Percentiles rank a stretch among this genome's conserved stretches.
Evolutionary conservation across 2,888 invertebrate species (phyloP).

Genomic region (Leptothorax acervorum): DNA sequence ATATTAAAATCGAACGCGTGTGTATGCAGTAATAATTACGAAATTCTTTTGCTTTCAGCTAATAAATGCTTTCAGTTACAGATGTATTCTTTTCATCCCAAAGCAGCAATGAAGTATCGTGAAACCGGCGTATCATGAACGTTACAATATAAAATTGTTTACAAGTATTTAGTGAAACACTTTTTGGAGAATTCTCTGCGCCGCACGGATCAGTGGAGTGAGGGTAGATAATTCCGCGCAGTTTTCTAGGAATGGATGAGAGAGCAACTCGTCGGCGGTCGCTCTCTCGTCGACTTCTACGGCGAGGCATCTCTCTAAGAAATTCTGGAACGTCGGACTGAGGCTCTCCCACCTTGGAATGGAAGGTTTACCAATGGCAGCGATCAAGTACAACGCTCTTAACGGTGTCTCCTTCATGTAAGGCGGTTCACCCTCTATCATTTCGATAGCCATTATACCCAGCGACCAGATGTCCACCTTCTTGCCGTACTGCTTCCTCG

Average conservation of each 20-base stretch:
- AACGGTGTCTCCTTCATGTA: slow-evolving; percentile 98
- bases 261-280: slow-evolving; percentile 91
- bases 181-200: slow-evolving; percentile 93
- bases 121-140: neutral
- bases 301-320: slow-evolving; percentile 95
- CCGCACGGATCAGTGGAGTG: slow-evolving; percentile 96
- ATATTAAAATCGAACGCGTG: neutral
- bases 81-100: neutral
- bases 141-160: neutral
- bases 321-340: slow-evolving; percentile 92
- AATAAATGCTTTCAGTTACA: neutral
- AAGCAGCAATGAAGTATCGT: neutral
- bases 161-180: slow-evolving; percentile 65
- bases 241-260: slow-evolving; percentile 92
- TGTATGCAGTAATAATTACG: neutral
- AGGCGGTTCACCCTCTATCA: slow-evolving; percentile 99
- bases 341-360: slow-evolving; percentile 94
- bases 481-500: slow-evolving; percentile 96
- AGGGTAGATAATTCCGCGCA: slow-evolving; percentile 93
- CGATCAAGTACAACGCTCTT: slow-evolving; percentile 96
- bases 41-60: neutral
- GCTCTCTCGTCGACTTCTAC: slow-evolving; percentile 93
- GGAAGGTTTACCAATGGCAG: slow-evolving; percentile 97
- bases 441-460: slow-evolving; percentile 99
- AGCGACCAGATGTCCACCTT: slow-evolving; percentile 98